phyloP scores from a whole-genome alignment of 1,140 invertebrate genomes.

The Drosophila leontia region DNA sequence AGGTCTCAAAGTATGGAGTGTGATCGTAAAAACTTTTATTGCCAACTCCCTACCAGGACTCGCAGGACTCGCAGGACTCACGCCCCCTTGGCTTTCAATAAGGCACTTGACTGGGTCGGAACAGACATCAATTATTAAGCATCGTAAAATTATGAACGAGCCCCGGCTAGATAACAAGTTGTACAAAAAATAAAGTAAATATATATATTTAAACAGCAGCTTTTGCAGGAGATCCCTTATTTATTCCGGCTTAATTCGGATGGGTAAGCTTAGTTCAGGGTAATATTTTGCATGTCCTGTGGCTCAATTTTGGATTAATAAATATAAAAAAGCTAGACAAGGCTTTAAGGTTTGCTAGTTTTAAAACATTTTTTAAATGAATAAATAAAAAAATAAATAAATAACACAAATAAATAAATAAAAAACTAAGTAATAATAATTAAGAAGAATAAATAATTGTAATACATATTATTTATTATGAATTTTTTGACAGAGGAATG shows the following conservation, averaged over 20 bases:
- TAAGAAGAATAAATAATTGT: too few species aligned
- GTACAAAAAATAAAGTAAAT: not conserved
- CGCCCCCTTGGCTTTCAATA: slow-evolving; percentile 54
- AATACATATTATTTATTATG: too few species aligned
- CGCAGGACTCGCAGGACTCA: not conserved
- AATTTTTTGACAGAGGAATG: too few species aligned
- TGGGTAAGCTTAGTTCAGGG: not conserved
- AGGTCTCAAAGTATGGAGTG: not conserved
- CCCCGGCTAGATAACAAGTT: slow-evolving; percentile 28
- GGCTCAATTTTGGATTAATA: not conserved
- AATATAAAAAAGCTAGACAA: not conserved
- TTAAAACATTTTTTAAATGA: not conserved
- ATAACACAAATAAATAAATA: not conserved
- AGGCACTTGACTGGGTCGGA: slow-evolving; percentile 58
- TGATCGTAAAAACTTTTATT: slow-evolving; percentile 76
- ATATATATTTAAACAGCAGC: not conserved
- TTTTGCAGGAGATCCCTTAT: not conserved
- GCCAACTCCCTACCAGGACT: slow-evolving; percentile 20
- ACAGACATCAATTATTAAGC: slow-evolving; percentile 75
- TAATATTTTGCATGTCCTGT: not conserved
- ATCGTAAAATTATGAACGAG: slow-evolving; percentile 67
- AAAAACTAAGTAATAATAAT: too few species aligned
- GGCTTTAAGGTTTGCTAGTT: not conserved
- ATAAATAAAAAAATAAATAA: not conserved
- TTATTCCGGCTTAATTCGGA: not conserved